Evolutionary conservation across 2,797 vertebrate genomes (phyloP), one percentile per base, ranked within the genome.

Genomic region (Clarias fuscus): DNA sequence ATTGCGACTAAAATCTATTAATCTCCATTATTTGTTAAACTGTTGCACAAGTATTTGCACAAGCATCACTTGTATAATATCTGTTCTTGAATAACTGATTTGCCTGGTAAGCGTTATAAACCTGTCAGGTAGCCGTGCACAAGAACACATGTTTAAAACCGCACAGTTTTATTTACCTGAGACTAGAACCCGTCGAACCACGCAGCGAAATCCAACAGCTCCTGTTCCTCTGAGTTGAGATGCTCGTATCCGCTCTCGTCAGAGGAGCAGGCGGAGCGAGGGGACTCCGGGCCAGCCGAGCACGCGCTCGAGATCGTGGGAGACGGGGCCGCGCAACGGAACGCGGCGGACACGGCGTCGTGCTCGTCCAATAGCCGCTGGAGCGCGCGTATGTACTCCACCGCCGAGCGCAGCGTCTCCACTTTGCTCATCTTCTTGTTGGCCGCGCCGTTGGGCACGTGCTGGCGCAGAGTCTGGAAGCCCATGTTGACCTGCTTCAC

Each of bases 361-460:
- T 96, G 95, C 88, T 96, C 95, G 71, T 95, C 95, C 77, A 97
- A 92, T 59, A 97, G 94, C 65, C 91, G 89, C 93, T 97, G 96
- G 88, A 97, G 89, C 20, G 96, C 96, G 18, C 95, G 94, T 91
- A 97, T 97, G 90, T 97, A 97, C 91, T 96, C 95, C 82, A 96
- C 96, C 3, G 96, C 96, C 0, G 96, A 96, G 85, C 96, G 95
- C 68, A 97, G 93, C 0, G 96, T 97, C 93, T 97, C 96, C 93
- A 97, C 96, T 76, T 97, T 97, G 92, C 96, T 97, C 94, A 97
- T 95, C 94, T 96, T 96, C 93, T 95, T 96, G 93, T 93, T 96
- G 70, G 95, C 94, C 53, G 95, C 94, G 64, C 93, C 94, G 91
- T 93, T 94, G 0, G 96, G 96, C 87, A 97, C 96, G 88, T 96